Percentiles rank a stretch among this genome's conserved stretches.
Conservation (phyloP, 2,113 vertebrate species). For the Opisthocomus hoazin region DNA sequence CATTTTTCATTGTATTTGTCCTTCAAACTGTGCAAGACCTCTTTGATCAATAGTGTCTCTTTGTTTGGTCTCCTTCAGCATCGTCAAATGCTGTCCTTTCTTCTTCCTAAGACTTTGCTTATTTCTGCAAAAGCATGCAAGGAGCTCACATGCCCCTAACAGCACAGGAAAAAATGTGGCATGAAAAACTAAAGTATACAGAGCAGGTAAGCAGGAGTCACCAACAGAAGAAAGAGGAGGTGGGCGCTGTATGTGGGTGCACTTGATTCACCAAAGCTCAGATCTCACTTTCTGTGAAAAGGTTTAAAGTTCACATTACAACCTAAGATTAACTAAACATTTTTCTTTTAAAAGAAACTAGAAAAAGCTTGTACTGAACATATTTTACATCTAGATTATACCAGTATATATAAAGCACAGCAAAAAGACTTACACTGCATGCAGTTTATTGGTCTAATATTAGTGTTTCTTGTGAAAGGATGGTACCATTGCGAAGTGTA, state of each 20-base stretch:
- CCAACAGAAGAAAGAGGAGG: not conserved
- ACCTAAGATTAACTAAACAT: not conserved
- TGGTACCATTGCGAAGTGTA: not conserved
- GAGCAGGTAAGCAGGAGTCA: not conserved
- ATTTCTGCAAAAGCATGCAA: not conserved
- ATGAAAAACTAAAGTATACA: not conserved
- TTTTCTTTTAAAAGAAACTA: not conserved
- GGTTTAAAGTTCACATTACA: not conserved
- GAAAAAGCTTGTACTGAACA: not conserved
- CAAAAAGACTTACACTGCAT: not conserved
- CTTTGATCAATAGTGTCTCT: not conserved
- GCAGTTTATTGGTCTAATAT: not conserved
- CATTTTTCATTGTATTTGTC: not conserved
- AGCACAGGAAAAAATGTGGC: not conserved
- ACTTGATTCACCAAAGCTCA: not conserved
- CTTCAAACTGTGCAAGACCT: not conserved
- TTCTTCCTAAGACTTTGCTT: not conserved
- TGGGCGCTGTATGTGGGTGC: rapidly evolving
- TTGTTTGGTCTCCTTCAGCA: not conserved
- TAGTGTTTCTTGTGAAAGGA: not conserved
- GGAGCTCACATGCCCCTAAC: not conserved
- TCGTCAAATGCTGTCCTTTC: not conserved
- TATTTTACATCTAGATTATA: not conserved
- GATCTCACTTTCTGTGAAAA: not conserved
- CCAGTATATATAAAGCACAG: not conserved